Percentiles rank a stretch among this genome's conserved stretches.
Conservation (phyloP, 2,888 invertebrate genomes). For the Eilema depressum region DNA sequence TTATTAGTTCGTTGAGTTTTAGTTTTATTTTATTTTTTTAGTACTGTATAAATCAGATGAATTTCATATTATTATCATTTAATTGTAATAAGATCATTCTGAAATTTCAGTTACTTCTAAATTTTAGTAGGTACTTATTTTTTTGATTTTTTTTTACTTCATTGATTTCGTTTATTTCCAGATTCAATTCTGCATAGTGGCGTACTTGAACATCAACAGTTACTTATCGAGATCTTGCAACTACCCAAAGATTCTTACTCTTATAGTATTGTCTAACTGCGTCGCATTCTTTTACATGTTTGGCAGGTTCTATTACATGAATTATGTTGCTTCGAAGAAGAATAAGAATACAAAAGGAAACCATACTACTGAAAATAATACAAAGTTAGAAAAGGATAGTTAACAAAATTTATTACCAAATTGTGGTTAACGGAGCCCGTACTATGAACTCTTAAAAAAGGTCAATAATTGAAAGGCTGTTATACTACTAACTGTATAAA, state of each 20-base stretch:
- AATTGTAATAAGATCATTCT: no score
- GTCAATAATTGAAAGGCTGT: no score
- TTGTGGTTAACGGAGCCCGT: no score
- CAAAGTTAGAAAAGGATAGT: neutral
- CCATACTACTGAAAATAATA: neutral
- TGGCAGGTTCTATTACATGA: slow-evolving; percentile 89
- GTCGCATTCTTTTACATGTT: slow-evolving; percentile 90
- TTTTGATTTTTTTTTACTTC: neutral
- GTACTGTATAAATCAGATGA: no score
- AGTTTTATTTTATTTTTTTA: no score
- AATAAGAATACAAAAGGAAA: neutral
- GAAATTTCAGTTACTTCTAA: no score
- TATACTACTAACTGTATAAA: no score
- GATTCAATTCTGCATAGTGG: slow-evolving; percentile 90
- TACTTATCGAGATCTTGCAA: slow-evolving; percentile 87
- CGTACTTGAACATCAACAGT: slow-evolving; percentile 87
- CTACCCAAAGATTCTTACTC: slow-evolving; percentile 88
- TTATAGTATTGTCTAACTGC: slow-evolving; percentile 88
- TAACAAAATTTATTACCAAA: no score
- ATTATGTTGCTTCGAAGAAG: slow-evolving; percentile 73
- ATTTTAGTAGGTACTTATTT: no score
- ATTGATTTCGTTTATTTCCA: slow-evolving; percentile 60
- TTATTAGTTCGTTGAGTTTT: no score
- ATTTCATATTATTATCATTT: no score
- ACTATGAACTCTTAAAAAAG: no score